Conservation (phyloP, 2,888 invertebrate species). For the Drosophila borborema region DNA sequence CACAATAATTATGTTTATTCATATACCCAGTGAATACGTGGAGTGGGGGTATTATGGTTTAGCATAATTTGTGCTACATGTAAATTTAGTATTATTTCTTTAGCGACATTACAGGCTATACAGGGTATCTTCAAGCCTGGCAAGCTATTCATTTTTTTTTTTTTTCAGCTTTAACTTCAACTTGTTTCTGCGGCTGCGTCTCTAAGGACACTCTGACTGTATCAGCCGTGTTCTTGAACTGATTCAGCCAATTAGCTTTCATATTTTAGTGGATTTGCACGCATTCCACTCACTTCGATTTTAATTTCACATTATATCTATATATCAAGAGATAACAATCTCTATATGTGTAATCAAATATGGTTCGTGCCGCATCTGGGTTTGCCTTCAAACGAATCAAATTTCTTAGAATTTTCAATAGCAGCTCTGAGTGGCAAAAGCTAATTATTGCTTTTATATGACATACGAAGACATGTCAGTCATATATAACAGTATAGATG, state of each 20-base stretch:
- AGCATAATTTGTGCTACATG: too few relatives aligned
- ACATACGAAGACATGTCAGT: neutral
- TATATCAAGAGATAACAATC: neutral
- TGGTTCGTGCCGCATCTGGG: neutral
- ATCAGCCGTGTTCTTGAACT: constrained; percentile 43
- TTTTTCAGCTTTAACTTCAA: neutral
- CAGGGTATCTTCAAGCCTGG: neutral
- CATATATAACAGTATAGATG: neutral
- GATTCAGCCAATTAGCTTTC: constrained; percentile 55
- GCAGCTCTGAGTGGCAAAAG: neutral
- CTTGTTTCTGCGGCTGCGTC: neutral
- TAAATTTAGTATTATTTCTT: neutral
- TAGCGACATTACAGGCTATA: too few relatives aligned
- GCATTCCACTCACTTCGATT: neutral
- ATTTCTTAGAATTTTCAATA: neutral
- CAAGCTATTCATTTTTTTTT: neutral
- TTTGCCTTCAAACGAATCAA: neutral
- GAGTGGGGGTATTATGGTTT: neutral
- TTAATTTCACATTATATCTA: neutral
- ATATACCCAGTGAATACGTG: neutral
- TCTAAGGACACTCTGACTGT: neutral
- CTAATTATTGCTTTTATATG: neutral
- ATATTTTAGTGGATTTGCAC: constrained; percentile 85
- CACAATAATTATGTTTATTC: constrained; percentile 29
- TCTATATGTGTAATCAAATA: neutral